Evolutionary conservation across 2,888 invertebrate genomes (phyloP).

Genomic region (Metalampra italica): DNA sequence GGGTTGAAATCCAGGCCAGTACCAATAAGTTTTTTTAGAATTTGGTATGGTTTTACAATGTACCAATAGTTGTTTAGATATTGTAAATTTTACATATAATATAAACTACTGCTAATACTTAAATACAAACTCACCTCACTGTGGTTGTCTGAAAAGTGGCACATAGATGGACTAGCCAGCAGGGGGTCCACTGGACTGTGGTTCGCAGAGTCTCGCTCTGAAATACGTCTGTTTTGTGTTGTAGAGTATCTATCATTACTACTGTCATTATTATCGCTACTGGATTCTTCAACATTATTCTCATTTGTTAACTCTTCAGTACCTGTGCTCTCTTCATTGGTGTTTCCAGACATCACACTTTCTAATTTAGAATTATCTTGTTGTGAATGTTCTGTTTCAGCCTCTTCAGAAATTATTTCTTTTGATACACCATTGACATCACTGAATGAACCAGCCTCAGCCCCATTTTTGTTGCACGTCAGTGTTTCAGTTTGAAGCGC

Average conservation of each 20-base stretch:
- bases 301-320: conserved; percentile 50
- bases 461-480: conserved; percentile 30
- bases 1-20: no score
- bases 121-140: conserved; percentile 74
- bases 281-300: conserved; percentile 49
- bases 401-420: conserved; percentile 31
- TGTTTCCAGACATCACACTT: conserved; percentile 31
- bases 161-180: conserved; percentile 82
- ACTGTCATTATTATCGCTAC: conserved; percentile 54
- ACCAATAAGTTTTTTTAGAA: no score
- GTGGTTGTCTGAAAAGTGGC: conserved; percentile 83
- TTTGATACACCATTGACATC: conserved; percentile 30
- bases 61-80: no score
- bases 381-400: conserved; percentile 31
- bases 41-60: no score
- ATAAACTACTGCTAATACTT: no score
- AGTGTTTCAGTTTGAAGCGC: conserved; percentile 39
- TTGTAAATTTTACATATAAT: no score
- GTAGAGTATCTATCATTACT: conserved; percentile 55
- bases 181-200: conserved; percentile 87
- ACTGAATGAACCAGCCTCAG: conserved; percentile 28
- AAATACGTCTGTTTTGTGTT: conserved; percentile 56
- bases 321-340: conserved; percentile 35
- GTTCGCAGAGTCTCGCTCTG: conserved; percentile 85
- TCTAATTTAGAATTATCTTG: conserved; percentile 43